Evolutionary conservation across 1,140 invertebrate genomes (phyloP).

Genomic region (Pentalonia nigronervosa): DNA sequence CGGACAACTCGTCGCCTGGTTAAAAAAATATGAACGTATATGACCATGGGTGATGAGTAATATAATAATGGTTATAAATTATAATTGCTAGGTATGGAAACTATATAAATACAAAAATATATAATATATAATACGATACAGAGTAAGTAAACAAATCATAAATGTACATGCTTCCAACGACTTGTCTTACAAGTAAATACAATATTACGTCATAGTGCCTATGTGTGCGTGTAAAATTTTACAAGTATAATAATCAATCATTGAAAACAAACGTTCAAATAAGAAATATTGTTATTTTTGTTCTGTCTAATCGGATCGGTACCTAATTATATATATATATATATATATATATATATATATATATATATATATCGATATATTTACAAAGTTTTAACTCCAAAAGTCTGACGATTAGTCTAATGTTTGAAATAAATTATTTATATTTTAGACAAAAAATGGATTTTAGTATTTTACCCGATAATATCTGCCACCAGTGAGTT

Average conservation of each 20-base stretch:
- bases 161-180: background rate
- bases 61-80: background rate
- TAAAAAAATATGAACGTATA: background rate
- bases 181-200: background rate
- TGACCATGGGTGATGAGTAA: too few species aligned
- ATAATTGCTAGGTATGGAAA: background rate
- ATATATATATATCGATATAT: too few species aligned
- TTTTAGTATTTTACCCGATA: constrained; percentile 32
- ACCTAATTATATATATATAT: too few species aligned
- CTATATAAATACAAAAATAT: background rate
- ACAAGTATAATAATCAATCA: too few species aligned
- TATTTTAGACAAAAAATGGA: background rate
- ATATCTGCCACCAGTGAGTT: constrained; percentile 76
- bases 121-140: background rate
- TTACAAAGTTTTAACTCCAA: background rate
- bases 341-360: too few species aligned
- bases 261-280: too few species aligned
- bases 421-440: too few species aligned
- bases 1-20: constrained; percentile 73
- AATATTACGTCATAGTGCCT: background rate
- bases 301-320: too few species aligned
- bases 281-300: too few species aligned
- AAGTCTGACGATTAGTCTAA: background rate
- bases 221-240: background rate
- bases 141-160: background rate